Conservation (phyloP, 1,140 invertebrate genomes). For the Belonocnema kinseyi region DNA sequence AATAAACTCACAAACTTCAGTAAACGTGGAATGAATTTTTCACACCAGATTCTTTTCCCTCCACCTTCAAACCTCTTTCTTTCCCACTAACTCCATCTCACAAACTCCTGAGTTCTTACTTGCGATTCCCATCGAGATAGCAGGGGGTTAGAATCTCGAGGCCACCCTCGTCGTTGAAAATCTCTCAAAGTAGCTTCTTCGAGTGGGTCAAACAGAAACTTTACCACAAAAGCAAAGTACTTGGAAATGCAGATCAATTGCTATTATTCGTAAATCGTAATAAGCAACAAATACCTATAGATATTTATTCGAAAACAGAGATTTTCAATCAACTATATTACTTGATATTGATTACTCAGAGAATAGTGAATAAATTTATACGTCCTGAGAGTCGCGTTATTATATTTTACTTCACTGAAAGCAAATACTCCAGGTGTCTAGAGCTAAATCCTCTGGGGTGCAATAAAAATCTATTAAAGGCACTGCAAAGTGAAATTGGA, state of each 20-base stretch:
- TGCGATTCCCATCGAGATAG: conserved; percentile 27
- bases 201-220: conserved; percentile 12
- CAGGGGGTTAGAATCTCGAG: not conserved
- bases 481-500: not conserved
- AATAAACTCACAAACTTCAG: conserved; percentile 24
- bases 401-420: not conserved
- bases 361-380: not conserved
- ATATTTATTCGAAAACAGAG: conserved; percentile 2
- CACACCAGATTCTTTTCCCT: conserved; percentile 28
- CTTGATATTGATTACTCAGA: not conserved
- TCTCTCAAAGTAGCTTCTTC: conserved; percentile 30
- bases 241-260: conserved; percentile 6
- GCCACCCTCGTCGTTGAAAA: conserved; percentile 5
- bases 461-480: conserved; percentile 19
- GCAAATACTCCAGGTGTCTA: not conserved
- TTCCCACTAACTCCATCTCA: not conserved
- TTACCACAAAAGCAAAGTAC: conserved; percentile 22
- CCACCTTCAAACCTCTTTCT: conserved; percentile 10
- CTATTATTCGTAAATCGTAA: not conserved
- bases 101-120: conserved; percentile 24
- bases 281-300: not conserved
- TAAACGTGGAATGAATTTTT: conserved; percentile 31
- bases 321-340: conserved; percentile 16
- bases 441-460: conserved; percentile 5
- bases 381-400: not conserved